These are phyloP conservation scores for Drosophila affinis DNA, from an alignment of 2,888 invertebrate genomes.

Conservation along the genomic window DNA sequence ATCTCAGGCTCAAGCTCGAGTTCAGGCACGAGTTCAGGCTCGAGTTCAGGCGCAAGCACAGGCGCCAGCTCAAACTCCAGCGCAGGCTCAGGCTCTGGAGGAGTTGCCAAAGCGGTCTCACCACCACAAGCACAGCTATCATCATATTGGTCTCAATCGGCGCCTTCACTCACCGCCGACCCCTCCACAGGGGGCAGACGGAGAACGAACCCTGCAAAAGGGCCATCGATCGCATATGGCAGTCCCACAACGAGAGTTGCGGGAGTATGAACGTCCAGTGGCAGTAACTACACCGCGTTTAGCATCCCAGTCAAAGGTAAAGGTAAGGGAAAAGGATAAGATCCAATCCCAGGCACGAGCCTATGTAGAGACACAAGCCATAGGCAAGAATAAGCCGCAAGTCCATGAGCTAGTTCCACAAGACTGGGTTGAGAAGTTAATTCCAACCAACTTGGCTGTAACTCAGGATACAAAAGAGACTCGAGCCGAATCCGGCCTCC, in stretches of 20 bases:
- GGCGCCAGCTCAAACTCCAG: no score
- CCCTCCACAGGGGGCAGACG: not conserved
- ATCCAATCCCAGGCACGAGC: not conserved
- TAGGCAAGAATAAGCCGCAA: not conserved
- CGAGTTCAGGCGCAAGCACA: no score
- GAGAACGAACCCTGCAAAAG: not conserved
- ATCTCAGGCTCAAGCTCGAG: no score
- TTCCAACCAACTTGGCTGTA: not conserved
- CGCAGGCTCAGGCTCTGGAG: not conserved
- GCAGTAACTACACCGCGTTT: not conserved
- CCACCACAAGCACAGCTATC: not conserved
- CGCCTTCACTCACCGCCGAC: not conserved
- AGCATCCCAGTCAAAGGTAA: not conserved
- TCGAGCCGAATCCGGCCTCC: not conserved
- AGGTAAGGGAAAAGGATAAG: not conserved
- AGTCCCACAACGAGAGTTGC: not conserved
- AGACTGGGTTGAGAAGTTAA: not conserved
- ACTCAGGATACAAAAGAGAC: conserved; percentile 1
- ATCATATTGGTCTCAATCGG: not conserved
- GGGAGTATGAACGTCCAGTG: not conserved
- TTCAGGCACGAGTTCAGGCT: not conserved
- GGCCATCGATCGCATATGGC: not conserved
- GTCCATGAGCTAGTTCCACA: not conserved
- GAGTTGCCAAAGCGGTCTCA: no score
- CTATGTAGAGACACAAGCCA: not conserved